A percentile compares a stretch with the other conserved stretches of the same genome.
Conservation (phyloP, 2,888 invertebrate species). For the Drosophila subsilvestris region DNA sequence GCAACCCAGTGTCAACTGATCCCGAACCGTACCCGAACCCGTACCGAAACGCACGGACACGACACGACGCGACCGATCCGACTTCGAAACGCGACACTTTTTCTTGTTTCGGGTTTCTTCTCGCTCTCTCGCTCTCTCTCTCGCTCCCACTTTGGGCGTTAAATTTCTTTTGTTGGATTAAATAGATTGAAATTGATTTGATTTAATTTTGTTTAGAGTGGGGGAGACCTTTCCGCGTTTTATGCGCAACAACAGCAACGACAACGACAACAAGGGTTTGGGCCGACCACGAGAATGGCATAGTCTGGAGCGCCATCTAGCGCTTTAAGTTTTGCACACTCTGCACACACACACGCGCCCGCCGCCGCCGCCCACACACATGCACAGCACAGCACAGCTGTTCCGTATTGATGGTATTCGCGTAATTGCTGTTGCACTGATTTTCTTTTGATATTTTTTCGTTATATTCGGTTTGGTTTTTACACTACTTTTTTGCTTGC, state of each 20-base stretch:
- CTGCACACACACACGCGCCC: slow-evolving; percentile 21
- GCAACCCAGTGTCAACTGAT: slow-evolving; percentile 38
- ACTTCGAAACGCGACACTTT: slow-evolving; percentile 29
- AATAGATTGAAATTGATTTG: slow-evolving; percentile 68
- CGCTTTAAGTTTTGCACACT: slow-evolving; percentile 26
- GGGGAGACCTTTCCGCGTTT: slow-evolving; percentile 52
- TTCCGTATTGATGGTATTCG: slow-evolving; percentile 4
- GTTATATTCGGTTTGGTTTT: not conserved
- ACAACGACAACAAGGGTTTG: slow-evolving; percentile 41
- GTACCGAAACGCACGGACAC: slow-evolving; percentile 18
- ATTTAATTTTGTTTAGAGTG: not conserved
- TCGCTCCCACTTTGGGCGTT: slow-evolving; percentile 1
- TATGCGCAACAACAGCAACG: slow-evolving; percentile 46
- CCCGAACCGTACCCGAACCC: slow-evolving; percentile 13
- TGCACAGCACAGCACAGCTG: slow-evolving; percentile 42
- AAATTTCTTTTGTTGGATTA: slow-evolving; percentile 58
- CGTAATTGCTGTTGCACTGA: not conserved
- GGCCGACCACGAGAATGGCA: slow-evolving; percentile 43
- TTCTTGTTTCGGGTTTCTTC: slow-evolving; percentile 17
- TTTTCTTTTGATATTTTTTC: not conserved
- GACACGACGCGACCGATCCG: slow-evolving; percentile 23
- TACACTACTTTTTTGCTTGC: not conserved
- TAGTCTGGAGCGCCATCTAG: slow-evolving; percentile 65
- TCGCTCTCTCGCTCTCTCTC: not conserved
- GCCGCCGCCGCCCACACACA: slow-evolving; percentile 22